Evolutionary conservation across 2,113 vertebrate species (phyloP).

Genomic region (Salvelinus fontinalis): DNA sequence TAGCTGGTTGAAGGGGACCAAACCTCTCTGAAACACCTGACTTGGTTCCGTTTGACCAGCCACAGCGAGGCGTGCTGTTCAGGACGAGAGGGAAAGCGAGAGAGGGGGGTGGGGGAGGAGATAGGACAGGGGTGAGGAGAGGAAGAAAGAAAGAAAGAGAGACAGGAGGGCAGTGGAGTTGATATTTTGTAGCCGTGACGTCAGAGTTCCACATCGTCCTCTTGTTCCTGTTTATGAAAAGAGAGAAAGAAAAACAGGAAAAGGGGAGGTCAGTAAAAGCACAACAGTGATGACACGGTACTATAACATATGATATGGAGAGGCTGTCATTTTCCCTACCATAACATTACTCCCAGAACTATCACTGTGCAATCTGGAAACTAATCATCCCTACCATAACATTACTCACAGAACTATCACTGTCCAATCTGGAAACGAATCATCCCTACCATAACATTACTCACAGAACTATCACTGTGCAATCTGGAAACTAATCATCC

Average conservation of each 20-base stretch:
- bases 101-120: not conserved
- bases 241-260: conserved; percentile 26
- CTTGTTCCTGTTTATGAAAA: conserved; percentile 33
- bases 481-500: too few species aligned
- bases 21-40: conserved; percentile 97
- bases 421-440: too few species aligned
- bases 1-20: conserved; percentile 99
- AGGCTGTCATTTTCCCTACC: too few species aligned
- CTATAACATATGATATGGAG: not conserved
- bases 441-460: too few species aligned
- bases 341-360: too few species aligned
- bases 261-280: not conserved
- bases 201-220: not conserved
- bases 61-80: conserved; percentile 88
- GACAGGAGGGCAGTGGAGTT: not conserved
- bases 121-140: not conserved
- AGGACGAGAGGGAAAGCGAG: conserved; percentile 39
- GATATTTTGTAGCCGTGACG: not conserved
- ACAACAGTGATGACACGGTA: not conserved
- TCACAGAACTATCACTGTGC: too few species aligned
- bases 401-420: too few species aligned
- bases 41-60: conserved; percentile 99
- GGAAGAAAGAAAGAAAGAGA: not conserved
- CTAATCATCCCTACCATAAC: too few species aligned
- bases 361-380: too few species aligned